Percentiles rank a stretch among this genome's conserved stretches.
phyloP scores from a whole-genome alignment of 2,797 vertebrate species.

The Poeciliopsis gracilis region DNA sequence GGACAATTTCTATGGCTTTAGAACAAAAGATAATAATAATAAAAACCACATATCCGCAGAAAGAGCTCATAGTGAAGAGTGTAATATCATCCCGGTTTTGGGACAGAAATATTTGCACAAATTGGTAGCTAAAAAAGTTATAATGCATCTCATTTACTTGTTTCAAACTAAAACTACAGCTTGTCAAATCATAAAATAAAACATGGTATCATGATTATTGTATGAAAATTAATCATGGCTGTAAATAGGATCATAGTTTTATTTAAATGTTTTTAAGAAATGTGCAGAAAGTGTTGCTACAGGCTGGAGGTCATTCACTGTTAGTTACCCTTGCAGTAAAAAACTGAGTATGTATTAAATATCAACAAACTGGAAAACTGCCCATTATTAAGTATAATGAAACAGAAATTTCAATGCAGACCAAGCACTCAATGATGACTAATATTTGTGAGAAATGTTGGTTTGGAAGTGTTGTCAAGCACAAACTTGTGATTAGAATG shows the following conservation, averaged over 20 bases:
- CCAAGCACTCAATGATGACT: not conserved
- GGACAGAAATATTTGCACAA: not conserved
- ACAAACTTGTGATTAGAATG: not conserved
- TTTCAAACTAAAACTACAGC: not conserved
- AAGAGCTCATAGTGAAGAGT: not conserved
- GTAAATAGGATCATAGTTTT: not conserved
- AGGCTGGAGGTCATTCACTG: not conserved
- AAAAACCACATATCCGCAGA: not conserved
- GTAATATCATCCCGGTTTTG: not conserved
- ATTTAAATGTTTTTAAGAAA: not conserved
- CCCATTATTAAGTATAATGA: not conserved
- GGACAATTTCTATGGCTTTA: not conserved
- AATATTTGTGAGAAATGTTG: not conserved
- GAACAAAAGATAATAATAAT: not conserved
- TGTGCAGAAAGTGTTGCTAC: not conserved
- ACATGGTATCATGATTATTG: not conserved
- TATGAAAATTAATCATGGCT: no score
- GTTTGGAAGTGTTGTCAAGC: not conserved
- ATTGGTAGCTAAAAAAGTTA: not conserved
- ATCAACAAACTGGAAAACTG: not conserved
- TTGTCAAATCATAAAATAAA: not conserved
- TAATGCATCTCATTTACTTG: no score
- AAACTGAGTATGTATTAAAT: not conserved
- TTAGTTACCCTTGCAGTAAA: not conserved
- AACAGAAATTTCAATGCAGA: not conserved